These are phyloP conservation scores for Anguilla marmorata DNA, from an alignment of 2,797 vertebrate genomes.

Conservation along the genomic window DNA sequence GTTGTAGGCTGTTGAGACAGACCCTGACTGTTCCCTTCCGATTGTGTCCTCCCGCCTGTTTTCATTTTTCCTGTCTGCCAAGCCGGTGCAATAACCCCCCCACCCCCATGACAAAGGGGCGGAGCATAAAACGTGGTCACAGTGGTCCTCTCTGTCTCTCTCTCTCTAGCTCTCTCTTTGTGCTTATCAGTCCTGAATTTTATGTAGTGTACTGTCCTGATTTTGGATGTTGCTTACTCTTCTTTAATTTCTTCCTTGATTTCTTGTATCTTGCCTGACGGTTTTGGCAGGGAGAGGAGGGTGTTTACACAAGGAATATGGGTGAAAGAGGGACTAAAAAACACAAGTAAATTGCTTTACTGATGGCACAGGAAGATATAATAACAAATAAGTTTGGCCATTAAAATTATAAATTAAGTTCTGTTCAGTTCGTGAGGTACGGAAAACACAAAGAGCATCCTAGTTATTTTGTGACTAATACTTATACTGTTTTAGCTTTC, in stretches of 20 bases:
- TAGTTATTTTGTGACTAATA: background rate
- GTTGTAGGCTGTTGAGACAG: conserved; percentile 16
- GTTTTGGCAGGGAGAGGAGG: background rate
- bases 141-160: background rate
- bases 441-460: background rate
- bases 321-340: no score
- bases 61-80: background rate
- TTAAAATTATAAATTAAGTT: background rate
- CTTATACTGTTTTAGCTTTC: background rate
- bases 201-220: background rate
- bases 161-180: background rate
- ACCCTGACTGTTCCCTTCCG: conserved; percentile 24
- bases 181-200: background rate
- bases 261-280: background rate
- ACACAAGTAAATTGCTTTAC: background rate
- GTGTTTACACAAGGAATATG: background rate
- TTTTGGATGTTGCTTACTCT: background rate
- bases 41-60: conserved; percentile 24
- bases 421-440: background rate
- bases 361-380: background rate
- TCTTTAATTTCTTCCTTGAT: background rate
- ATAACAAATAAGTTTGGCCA: background rate
- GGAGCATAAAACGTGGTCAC: conserved; percentile 1
- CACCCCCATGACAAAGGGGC: background rate
- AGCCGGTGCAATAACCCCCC: background rate